Evolutionary conservation across 2,113 vertebrate genomes (phyloP).

Genomic region (Oenanthe oenanthe): DNA sequence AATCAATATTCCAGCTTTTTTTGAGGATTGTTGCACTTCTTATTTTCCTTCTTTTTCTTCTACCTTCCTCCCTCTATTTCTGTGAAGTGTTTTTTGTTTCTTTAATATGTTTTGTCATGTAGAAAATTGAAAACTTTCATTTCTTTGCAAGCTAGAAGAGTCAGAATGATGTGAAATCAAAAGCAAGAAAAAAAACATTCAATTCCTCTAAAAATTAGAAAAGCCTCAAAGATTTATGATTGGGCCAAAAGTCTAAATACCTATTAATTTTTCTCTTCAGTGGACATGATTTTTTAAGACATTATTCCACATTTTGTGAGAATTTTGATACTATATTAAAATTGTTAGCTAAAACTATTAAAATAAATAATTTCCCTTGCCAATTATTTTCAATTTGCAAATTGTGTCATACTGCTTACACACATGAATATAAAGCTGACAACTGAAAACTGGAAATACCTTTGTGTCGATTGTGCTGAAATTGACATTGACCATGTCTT

Average conservation of each 20-base stretch:
- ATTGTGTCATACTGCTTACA: not conserved
- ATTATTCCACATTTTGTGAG: not conserved
- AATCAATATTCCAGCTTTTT: not conserved
- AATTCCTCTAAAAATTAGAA: not conserved
- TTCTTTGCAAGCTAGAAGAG: not conserved
- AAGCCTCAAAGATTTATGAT: not conserved
- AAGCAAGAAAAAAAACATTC: not conserved
- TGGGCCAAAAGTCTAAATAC: fast-evolving
- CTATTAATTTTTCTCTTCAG: fast-evolving
- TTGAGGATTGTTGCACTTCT: fast-evolving
- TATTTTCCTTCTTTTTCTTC: not conserved
- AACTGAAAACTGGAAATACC: not conserved
- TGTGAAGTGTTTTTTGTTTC: not conserved
- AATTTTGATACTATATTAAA: not conserved
- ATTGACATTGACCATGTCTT: not conserved
- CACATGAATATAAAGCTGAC: fast-evolving
- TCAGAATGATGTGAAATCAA: not conserved
- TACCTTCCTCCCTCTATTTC: not conserved
- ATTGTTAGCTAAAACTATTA: not conserved
- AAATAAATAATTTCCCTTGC: not conserved
- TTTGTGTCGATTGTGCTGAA: not conserved
- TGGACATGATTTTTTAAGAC: not conserved
- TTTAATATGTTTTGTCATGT: not conserved
- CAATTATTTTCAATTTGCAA: not conserved
- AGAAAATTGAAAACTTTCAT: not conserved